phyloP scores from a whole-genome alignment of 2,797 vertebrate species.

The Bradypus variegatus region DNA sequence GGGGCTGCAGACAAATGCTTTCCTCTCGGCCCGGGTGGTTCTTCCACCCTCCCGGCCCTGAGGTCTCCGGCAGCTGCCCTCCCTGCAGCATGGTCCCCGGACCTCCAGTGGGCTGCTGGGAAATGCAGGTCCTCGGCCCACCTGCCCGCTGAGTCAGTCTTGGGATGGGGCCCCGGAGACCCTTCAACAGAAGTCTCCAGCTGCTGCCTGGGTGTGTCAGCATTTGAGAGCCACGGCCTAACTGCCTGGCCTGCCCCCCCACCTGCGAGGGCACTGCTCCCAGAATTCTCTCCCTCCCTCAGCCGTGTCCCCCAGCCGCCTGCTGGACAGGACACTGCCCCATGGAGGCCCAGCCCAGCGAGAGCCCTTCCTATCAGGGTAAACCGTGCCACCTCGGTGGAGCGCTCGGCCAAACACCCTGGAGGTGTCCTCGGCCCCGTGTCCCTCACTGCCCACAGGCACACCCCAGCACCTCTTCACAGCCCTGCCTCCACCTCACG shows the following conservation, averaged over 20 bases:
- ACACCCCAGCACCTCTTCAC: neutral
- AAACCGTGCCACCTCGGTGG: too few species aligned
- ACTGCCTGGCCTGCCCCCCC: too few species aligned
- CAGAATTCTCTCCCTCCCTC: neutral
- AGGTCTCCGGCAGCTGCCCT: neutral
- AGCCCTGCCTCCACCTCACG: rapidly evolving
- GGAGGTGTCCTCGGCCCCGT: neutral
- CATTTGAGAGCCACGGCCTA: neutral
- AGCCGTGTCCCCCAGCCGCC: neutral
- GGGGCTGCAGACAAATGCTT: neutral
- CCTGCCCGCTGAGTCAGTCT: too few species aligned
- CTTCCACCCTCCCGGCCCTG: neutral
- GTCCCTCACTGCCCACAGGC: neutral
- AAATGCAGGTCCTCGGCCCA: neutral
- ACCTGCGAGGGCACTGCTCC: neutral
- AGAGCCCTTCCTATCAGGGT: neutral
- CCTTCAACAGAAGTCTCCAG: too few species aligned
- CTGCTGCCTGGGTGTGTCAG: rapidly evolving
- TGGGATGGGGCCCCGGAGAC: neutral
- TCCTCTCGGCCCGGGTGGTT: neutral
- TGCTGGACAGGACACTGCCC: neutral
- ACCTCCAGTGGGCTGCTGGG: neutral
- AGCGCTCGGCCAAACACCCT: neutral
- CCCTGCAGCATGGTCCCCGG: neutral
- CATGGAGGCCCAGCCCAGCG: neutral